Conservation (phyloP, 2,888 invertebrate genomes). For the Pyralis farinalis region DNA sequence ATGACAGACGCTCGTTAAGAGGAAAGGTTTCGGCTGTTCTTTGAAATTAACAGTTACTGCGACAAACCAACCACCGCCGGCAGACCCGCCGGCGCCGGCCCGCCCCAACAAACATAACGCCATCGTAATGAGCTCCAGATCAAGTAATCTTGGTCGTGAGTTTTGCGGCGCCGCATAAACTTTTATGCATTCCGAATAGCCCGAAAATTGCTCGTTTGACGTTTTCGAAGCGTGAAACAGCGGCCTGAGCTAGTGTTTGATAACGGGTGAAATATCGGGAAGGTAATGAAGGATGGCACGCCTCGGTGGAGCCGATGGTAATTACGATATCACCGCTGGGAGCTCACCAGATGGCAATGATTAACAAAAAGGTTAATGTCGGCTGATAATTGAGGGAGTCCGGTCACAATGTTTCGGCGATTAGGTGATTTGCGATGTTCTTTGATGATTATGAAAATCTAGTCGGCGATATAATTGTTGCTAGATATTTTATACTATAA, state of each 20-base stretch:
- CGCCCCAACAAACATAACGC: slow-evolving; percentile 1
- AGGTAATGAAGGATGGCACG: slow-evolving; percentile 12
- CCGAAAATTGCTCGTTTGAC: slow-evolving; percentile 67
- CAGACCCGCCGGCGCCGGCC: slow-evolving; percentile 25
- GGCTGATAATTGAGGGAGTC: not conserved
- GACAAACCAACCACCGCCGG: slow-evolving; percentile 27
- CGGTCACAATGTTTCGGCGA: not conserved
- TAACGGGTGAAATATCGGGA: slow-evolving; percentile 23
- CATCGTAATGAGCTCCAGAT: slow-evolving; percentile 20
- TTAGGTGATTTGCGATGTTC: not conserved
- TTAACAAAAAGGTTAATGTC: not conserved
- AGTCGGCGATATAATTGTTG: slow-evolving; percentile 18
- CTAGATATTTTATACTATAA: no score
- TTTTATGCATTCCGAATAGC: slow-evolving; percentile 70
- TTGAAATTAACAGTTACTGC: slow-evolving; percentile 66
- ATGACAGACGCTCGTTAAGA: slow-evolving; percentile 64
- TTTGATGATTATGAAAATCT: not conserved
- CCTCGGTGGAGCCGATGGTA: slow-evolving; percentile 21
- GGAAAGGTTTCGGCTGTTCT: slow-evolving; percentile 71
- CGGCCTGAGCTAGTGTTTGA: slow-evolving; percentile 30
- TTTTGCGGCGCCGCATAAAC: slow-evolving; percentile 57
- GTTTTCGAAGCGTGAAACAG: slow-evolving; percentile 50
- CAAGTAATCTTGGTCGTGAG: slow-evolving; percentile 33
- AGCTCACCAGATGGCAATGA: slow-evolving; percentile 1
- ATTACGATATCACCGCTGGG: slow-evolving; percentile 3